phyloP scores from a whole-genome alignment of 2,797 vertebrate species.

The Podarcis lilfordi region DNA sequence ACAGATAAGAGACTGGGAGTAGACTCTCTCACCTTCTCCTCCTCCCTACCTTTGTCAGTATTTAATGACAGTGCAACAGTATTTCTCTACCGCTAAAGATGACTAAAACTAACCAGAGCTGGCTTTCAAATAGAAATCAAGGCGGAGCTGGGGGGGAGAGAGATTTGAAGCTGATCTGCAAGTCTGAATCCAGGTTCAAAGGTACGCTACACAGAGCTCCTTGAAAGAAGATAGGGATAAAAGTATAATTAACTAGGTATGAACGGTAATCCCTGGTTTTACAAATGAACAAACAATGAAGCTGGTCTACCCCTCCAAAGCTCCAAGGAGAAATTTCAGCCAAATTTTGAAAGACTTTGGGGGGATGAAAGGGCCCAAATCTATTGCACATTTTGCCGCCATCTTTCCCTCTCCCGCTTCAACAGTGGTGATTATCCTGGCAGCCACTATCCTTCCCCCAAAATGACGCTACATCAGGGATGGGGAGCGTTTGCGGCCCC shows the following conservation, averaged over 20 bases:
- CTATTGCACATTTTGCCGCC: no score
- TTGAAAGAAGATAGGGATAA: not conserved
- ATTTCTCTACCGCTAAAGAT: not conserved
- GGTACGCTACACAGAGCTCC: not conserved
- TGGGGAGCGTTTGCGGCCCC: no score
- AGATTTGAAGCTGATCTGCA: not conserved
- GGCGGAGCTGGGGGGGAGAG: no score
- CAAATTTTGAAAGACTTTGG: no score
- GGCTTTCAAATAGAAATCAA: not conserved
- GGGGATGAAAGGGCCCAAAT: no score
- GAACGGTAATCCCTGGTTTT: not conserved
- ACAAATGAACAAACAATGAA: not conserved
- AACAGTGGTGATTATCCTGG: no score
- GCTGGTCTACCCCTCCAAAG: no score
- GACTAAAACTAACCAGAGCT: not conserved
- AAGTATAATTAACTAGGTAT: not conserved
- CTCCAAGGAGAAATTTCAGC: no score
- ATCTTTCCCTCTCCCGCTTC: no score
- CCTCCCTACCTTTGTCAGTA: not conserved
- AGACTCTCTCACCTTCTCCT: no score
- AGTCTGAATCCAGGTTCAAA: not conserved
- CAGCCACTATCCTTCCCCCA: no score
- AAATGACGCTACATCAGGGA: no score
- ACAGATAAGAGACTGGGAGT: not conserved
- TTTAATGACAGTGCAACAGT: not conserved